Evolutionary conservation across 2,797 vertebrate genomes (phyloP), one percentile per base, ranked within the genome.

Genomic region (Apogon hyalosoma): DNA sequence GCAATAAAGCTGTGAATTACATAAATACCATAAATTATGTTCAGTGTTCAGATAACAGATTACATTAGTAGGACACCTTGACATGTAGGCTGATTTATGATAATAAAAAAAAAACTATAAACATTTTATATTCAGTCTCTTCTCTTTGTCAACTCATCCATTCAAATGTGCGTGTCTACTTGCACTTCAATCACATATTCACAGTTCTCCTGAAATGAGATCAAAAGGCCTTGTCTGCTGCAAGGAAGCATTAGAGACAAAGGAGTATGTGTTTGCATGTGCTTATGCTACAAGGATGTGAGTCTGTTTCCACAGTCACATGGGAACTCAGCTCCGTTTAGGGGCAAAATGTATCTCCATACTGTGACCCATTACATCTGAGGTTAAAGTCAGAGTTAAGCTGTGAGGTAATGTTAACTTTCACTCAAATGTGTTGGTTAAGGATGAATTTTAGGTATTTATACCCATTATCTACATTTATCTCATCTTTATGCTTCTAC

Each of bases 161-260:
- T 47, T 18, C 15, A 45, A 11, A 41, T 8, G 49, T 24, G 31
- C 11, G 15, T 64, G 52, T 52, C 58, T 61, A 43, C 2, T 39
- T 72, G 18, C 59, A 68, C 69, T 84, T 80, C 55, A 82, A 75
- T 83, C 68, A 69, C 72, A 81, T n/a, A 54, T 76, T 54, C 62
- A 73, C 21, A 55, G 43, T 69, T 73, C 52, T 67, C 61, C 31
- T 79, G 56, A 41, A 77, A 43, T 42, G 38, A 82, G 59, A 84
- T 84, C 73, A 83, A 87, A 84, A 53, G 14, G 15, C 75, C 72
- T 71, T 19, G 46, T 63, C 53, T 51, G 63, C 24, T 56, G 39
- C 42, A 18, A 4, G 24, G 24, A 28, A 28, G 24, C 24, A 28
- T 28, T 28, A 28, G 24, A 28, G 24, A 28, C 24, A 28, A 28